Conservation (phyloP, 2,113 vertebrate species). For the Dicentrarchus labrax region DNA sequence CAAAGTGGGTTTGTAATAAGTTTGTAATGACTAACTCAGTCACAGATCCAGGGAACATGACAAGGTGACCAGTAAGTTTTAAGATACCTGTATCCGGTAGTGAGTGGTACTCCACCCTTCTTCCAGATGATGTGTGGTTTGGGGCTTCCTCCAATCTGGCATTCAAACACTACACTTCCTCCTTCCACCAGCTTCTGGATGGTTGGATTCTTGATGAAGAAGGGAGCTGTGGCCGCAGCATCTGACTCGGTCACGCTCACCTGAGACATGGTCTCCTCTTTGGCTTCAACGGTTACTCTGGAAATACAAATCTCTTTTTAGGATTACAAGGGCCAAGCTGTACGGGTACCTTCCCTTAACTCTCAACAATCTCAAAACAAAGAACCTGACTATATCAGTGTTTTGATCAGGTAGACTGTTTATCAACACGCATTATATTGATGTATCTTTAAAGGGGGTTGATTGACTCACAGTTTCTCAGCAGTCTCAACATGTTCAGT, state of each 20-base stretch:
- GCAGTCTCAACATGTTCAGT: conserved; percentile 73
- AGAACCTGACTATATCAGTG: background rate
- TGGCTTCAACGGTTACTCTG: conserved; percentile 87
- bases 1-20: too few relatives aligned
- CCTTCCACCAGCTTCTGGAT: conserved; percentile 95
- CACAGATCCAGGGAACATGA: background rate
- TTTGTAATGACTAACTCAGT: too few relatives aligned
- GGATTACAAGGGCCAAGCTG: background rate
- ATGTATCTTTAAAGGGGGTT: background rate
- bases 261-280: conserved; percentile 87
- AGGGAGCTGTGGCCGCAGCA: conserved; percentile 81
- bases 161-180: conserved; percentile 92
- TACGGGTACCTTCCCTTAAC: too few relatives aligned
- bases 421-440: background rate
- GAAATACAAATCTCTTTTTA: conserved; percentile 6
- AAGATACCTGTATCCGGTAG: conserved; percentile 94
- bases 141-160: conserved; percentile 94
- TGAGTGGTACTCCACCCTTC: conserved; percentile 93
- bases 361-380: background rate
- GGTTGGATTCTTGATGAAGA: conserved; percentile 90
- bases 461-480: conserved; percentile 87
- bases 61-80: background rate
- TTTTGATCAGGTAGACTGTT: background rate
- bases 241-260: conserved; percentile 81
- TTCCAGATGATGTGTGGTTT: conserved; percentile 97